Conservation (phyloP, 2,797 vertebrate species). For the Helarctos malayanus region DNA sequence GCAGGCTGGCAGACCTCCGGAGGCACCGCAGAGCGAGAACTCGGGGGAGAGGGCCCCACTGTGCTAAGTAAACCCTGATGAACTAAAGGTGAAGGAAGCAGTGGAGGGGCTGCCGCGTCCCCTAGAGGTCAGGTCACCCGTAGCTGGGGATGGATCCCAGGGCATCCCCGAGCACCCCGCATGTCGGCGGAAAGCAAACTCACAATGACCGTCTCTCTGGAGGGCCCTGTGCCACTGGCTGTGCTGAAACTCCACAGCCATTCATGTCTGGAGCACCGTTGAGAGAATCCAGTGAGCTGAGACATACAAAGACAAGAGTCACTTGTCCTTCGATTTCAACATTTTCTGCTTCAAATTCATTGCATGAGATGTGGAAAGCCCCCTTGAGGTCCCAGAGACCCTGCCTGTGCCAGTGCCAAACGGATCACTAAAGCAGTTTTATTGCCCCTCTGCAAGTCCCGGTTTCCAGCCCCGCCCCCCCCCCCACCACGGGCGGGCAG, state of each 20-base stretch:
- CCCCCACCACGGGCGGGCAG: rapidly evolving
- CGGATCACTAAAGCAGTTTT: neutral
- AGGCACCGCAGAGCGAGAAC: neutral
- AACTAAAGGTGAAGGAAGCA: rapidly evolving
- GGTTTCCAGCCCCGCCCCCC: neutral
- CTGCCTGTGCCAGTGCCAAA: neutral
- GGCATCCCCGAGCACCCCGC: rapidly evolving
- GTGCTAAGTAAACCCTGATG: neutral
- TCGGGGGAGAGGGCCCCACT: rapidly evolving
- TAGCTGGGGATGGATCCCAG: neutral
- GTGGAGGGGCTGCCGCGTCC: neutral
- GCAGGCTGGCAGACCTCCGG: neutral
- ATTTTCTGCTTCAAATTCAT: conserved; percentile 47
- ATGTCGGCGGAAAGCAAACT: neutral
- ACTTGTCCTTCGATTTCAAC: neutral
- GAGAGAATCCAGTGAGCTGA: neutral
- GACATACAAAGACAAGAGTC: neutral
- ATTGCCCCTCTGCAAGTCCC: neutral
- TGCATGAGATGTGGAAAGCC: neutral
- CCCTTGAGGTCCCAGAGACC: neutral
- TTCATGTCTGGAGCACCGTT: neutral
- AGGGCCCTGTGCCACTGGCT: neutral
- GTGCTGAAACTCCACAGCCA: neutral
- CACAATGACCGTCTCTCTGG: rapidly evolving
- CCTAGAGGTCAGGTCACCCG: neutral